Conservation (phyloP, 2,113 vertebrate species). For the Melospiza georgiana region DNA sequence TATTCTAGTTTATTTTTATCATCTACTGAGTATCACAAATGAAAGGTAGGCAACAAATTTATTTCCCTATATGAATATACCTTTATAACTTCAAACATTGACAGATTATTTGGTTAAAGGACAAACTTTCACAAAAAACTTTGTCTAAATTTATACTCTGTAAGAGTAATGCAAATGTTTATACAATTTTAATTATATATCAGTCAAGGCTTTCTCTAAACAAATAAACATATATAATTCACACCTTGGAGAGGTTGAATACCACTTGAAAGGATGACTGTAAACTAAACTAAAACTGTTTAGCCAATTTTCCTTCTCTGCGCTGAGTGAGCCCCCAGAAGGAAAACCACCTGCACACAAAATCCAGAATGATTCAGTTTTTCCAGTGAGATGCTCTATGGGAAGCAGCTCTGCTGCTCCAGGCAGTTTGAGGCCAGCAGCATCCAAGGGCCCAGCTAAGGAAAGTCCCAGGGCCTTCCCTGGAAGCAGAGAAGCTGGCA, state of each 20-base stretch:
- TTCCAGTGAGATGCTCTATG: not conserved
- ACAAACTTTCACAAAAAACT: not conserved
- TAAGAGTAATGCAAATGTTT: not conserved
- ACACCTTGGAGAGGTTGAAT: not conserved
- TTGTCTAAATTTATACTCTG: not conserved
- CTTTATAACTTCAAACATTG: not conserved
- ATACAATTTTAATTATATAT: not conserved
- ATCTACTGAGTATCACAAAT: not conserved
- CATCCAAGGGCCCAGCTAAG: not conserved
- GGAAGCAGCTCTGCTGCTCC: not conserved
- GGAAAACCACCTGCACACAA: not conserved
- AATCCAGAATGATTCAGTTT: not conserved
- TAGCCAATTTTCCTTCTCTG: not conserved
- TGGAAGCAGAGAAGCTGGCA: not conserved
- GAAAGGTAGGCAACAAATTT: not conserved
- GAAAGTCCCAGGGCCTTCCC: not conserved
- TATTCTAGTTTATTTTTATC: not conserved
- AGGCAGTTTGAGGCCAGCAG: not conserved
- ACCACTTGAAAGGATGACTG: not conserved
- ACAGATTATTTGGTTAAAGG: not conserved
- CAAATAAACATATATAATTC: constrained; percentile 5
- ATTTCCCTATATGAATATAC: not conserved
- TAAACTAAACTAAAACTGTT: constrained; percentile 2
- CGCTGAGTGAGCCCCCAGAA: not conserved
- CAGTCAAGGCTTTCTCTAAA: not conserved